Percentiles rank a stretch among this genome's conserved stretches.
These are phyloP conservation scores for Brachionus manjavacas DNA, from an alignment of 1,140 invertebrate genomes.

Conservation along the genomic window DNA sequence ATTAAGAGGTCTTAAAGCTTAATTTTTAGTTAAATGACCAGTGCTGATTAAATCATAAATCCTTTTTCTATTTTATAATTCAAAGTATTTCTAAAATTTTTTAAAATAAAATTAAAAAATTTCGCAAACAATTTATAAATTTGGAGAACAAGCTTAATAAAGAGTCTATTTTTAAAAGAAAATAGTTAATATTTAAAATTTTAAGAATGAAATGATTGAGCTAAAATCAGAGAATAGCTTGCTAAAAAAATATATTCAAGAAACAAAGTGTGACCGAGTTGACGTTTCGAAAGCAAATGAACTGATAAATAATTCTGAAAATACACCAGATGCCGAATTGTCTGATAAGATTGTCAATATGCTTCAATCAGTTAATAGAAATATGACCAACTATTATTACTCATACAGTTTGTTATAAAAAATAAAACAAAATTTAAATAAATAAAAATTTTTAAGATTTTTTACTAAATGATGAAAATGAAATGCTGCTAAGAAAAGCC, in stretches of 20 bases:
- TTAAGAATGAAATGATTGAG: slow-evolving; percentile 85
- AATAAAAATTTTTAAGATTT: slow-evolving; percentile 10
- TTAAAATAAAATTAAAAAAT: no score
- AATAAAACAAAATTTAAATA: neutral
- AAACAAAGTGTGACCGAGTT: neutral
- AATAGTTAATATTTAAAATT: slow-evolving; percentile 50
- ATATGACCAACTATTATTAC: slow-evolving; percentile 1
- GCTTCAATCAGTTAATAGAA: slow-evolving; percentile 10
- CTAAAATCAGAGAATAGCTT: slow-evolving; percentile 16
- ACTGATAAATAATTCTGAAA: neutral
- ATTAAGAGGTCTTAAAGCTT: no score
- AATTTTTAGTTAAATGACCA: no score
- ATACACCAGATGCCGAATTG: neutral
- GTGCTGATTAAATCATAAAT: no score
- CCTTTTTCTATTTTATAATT: no score
- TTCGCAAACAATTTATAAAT: no score
- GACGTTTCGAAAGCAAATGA: neutral
- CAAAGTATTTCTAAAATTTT: no score
- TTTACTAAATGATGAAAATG: slow-evolving; percentile 32
- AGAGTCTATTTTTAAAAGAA: no score
- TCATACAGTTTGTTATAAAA: slow-evolving; percentile 7
- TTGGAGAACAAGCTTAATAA: no score
- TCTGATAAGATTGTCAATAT: neutral
- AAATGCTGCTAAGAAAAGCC: slow-evolving; percentile 29
- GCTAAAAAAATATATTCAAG: slow-evolving; percentile 10